These are phyloP conservation scores for Mareca strepera DNA, from an alignment of 2,797 vertebrate genomes.

Conservation along the genomic window DNA sequence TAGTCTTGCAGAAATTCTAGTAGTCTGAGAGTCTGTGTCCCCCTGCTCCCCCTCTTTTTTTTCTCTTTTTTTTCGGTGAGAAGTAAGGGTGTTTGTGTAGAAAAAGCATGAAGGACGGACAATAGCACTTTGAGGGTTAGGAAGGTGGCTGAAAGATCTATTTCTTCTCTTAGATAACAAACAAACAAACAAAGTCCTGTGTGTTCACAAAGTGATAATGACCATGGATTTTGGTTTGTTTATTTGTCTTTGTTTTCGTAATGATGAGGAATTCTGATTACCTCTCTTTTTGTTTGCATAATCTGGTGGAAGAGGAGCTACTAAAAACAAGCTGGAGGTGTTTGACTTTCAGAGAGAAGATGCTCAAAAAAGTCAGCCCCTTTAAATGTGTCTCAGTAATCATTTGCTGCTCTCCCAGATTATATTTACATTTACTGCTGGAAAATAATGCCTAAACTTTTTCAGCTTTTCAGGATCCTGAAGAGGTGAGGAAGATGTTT, in stretches of 20 bases:
- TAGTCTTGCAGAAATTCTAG: background rate
- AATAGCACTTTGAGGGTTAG: conserved; percentile 19
- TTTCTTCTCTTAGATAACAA: background rate
- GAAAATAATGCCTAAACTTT: background rate
- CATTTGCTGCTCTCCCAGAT: background rate
- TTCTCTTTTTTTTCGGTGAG: background rate
- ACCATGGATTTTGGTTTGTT: background rate
- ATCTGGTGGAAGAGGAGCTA: background rate
- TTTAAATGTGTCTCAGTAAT: background rate
- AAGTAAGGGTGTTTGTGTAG: background rate
- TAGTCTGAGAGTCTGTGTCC: background rate
- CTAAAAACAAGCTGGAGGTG: background rate
- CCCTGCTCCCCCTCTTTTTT: background rate
- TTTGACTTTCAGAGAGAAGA: background rate
- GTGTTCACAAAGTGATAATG: background rate
- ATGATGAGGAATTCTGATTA: background rate
- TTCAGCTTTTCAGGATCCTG: background rate
- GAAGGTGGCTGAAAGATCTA: conserved; percentile 27
- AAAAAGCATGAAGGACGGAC: background rate
- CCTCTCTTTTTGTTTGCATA: background rate
- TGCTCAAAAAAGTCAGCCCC: background rate
- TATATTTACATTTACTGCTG: background rate
- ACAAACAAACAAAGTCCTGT: background rate
- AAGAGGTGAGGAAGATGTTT: background rate
- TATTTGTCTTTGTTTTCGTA: background rate